Base-by-base conservation (phyloP, 92 coral and sea anemone genomes). In the Desmophyllum pertusum region DNA sequence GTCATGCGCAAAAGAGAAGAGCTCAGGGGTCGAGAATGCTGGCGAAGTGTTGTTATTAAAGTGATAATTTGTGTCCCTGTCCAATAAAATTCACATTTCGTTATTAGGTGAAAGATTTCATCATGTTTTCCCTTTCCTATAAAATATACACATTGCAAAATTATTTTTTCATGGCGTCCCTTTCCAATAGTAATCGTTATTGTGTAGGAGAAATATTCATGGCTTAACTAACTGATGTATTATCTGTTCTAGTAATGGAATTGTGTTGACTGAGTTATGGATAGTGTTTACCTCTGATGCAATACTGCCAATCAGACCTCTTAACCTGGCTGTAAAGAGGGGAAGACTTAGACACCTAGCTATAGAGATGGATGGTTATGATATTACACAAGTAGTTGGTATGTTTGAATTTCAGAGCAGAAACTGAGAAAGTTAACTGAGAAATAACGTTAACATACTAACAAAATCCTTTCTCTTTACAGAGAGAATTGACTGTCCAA, bases 401-500 rank as follows among this genome's bases (percentile, higher is more conserved):
- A 80, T 43, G 93, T 87, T 13, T 38, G 36, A 15, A 14, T 13
- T 61, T n/a, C 29, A 0, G 21, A 6, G 19, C 78, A 18, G 21
- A 41, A 9, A 18, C 9, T 59, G 4, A 68, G 36, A 14, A 73
- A 18, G 8, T 57, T 33, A 38, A 38, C 23, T 25, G 10, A 41
- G 18, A 29, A 64, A 19, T 18, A 71, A 52, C 11, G 8, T 7
- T 33, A 0, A 27, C 64, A 0, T 25, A 25, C 27, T 57, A 21
- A 23, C 10, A 55, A 17, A 27, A 27, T 23, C 10, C 4, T 40
- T 18, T 62, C 46, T 64, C 42, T 9, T 61, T 41, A 57, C 59
- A 94, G 98, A 91, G 57, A 87, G 87, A 59, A 68, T 73, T 36
- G 95, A 94, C 31, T 94, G 98, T 79, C 95, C 98, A 45, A 19